Conservation (phyloP, 2,888 invertebrate genomes). For the Chydorus sphaericus region DNA sequence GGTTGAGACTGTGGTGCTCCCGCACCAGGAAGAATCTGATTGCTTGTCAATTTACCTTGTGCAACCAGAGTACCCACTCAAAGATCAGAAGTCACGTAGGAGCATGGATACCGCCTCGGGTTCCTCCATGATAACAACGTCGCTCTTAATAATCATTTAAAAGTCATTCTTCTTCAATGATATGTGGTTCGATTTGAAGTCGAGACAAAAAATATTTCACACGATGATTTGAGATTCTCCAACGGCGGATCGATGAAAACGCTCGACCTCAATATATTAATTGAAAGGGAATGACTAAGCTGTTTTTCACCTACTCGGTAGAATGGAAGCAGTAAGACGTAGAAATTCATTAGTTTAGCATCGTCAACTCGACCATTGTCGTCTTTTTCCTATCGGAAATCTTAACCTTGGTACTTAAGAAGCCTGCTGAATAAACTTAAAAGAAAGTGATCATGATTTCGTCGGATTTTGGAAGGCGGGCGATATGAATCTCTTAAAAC, state of each 20-base stretch:
- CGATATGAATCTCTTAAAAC: too few relatives aligned
- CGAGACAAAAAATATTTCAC: conserved; percentile 63
- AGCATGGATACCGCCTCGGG: conserved; percentile 88
- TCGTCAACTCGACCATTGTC: conserved; percentile 91
- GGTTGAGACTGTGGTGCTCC: too few relatives aligned
- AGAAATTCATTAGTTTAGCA: conserved; percentile 99
- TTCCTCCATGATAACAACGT: conserved; percentile 45
- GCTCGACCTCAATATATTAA: conserved; percentile 43
- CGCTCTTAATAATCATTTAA: conserved; percentile 86
- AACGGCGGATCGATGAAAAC: conserved; percentile 37
- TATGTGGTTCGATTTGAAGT: conserved; percentile 91
- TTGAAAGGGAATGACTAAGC: conserved; percentile 43
- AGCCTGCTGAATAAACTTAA: too few relatives aligned
- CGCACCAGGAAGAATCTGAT: too few relatives aligned
- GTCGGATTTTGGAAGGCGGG: too few relatives aligned
- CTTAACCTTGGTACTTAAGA: too few relatives aligned
- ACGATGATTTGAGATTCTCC: conserved; percentile 52
- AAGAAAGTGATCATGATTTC: too few relatives aligned
- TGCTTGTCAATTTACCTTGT: conserved; percentile 92
- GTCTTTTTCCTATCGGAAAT: conserved; percentile 71
- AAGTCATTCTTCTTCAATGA: conserved; percentile 67
- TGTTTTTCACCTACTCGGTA: conserved; percentile 86
- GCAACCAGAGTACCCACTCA: conserved; percentile 61
- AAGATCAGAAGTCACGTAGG: conserved; percentile 59
- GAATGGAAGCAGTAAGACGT: conserved; percentile 82